A percentile compares a stretch with the other conserved stretches of the same genome.
Evolutionary conservation across 2,113 vertebrate genomes (phyloP).

Genomic region (Nothoprocta pentlandii): DNA sequence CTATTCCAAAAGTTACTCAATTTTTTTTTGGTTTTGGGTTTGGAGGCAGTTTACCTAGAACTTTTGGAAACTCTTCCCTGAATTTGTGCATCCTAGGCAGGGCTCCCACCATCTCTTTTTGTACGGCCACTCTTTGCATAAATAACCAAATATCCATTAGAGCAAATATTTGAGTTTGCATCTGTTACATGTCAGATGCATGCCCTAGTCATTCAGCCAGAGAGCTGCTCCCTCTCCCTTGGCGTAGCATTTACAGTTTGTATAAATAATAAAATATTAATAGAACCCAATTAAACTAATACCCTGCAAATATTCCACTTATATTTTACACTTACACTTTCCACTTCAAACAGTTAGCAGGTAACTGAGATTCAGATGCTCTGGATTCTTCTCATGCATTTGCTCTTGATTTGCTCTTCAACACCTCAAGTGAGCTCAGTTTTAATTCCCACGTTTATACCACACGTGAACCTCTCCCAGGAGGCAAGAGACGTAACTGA

Average conservation of each 20-base stretch:
- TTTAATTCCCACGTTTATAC: background rate
- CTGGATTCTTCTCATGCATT: background rate
- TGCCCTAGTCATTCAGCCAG: background rate
- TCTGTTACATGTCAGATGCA: background rate
- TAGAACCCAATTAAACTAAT: background rate
- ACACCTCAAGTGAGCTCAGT: background rate
- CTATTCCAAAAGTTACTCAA: background rate
- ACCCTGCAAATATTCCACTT: background rate
- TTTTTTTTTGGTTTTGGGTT: background rate
- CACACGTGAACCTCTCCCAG: background rate
- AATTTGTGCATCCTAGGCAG: background rate
- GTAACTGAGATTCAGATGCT: background rate
- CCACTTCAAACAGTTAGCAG: background rate
- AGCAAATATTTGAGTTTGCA: background rate
- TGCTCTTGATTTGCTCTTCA: background rate
- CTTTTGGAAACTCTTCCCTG: background rate
- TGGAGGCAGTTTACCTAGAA: rapidly evolving
- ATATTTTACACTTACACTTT: background rate
- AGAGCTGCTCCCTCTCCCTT: background rate
- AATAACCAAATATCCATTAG: background rate
- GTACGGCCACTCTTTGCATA: background rate
- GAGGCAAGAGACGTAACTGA: conserved; percentile 5
- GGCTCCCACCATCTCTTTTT: background rate
- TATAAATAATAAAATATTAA: background rate
- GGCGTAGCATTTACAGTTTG: background rate